A percentile compares a stretch with the other conserved stretches of the same genome.
These are phyloP conservation scores for Ctenicera cuprea DNA, from an alignment of 2,888 invertebrate species.

Conservation along the genomic window DNA sequence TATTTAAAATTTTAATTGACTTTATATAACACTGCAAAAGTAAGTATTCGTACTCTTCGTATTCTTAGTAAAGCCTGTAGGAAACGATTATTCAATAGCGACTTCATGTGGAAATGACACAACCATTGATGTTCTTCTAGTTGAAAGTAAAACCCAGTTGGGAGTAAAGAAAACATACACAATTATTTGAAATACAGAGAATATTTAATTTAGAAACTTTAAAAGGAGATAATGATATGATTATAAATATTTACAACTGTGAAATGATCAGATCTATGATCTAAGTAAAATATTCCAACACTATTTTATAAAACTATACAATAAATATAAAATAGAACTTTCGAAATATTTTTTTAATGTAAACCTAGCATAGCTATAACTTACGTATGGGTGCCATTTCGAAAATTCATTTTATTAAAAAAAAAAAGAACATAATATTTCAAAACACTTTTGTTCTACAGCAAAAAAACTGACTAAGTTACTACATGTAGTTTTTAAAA, in stretches of 20 bases:
- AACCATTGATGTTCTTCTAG: too few species aligned
- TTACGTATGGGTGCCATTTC: constrained; percentile 55
- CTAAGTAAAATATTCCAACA: constrained; percentile 69
- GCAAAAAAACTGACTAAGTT: constrained; percentile 67
- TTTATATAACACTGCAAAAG: too few species aligned
- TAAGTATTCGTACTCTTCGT: too few species aligned
- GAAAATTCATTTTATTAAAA: constrained; percentile 58
- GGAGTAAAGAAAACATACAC: constrained; percentile 16
- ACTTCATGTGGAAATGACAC: too few species aligned
- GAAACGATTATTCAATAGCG: too few species aligned
- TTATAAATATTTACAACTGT: constrained; percentile 76
- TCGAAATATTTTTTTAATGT: constrained; percentile 60
- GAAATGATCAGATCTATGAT: constrained; percentile 74
- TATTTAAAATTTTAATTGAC: too few species aligned
- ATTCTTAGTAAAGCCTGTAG: too few species aligned
- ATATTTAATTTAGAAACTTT: constrained; percentile 85
- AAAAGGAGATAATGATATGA: constrained; percentile 88
- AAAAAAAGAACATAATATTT: constrained; percentile 57
- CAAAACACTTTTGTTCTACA: constrained; percentile 63
- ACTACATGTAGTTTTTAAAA: constrained; percentile 71
- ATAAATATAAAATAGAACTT: constrained; percentile 68
- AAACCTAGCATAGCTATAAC: constrained; percentile 59
- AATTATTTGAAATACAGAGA: constrained; percentile 67
- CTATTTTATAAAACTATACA: constrained; percentile 73
- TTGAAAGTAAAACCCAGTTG: too few species aligned